Evolutionary conservation across 1,140 invertebrate genomes (phyloP), one percentile per base, ranked within the genome.

Genomic region (Melipona quadrifasciata): DNA sequence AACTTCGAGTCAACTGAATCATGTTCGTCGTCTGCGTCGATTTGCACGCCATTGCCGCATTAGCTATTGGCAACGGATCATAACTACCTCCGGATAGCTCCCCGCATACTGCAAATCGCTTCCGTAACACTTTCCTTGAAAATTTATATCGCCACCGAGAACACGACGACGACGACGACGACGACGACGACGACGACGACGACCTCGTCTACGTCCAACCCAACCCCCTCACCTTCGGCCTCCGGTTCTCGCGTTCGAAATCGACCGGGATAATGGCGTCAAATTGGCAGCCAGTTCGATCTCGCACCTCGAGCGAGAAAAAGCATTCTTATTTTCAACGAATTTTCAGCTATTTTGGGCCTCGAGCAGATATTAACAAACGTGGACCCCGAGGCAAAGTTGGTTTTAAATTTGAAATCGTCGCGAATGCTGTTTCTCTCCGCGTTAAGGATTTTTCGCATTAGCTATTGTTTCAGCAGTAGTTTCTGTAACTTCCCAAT

Each of bases 51-150:
- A 93, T 91, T 87, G 90, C 87, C 89, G 89, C 92, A 93, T 93
- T 93, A 93, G 91, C 91, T 91, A 93, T 93, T 93, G 92, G 93
- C 93, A 93, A 91, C 89, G 90, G 90, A 93, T 93, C 90, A 92
- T 93, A 93, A 93, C 91, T 92, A 91, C 92, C 92, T 85, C 86
- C 88, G 90, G 92, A 86, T 87, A 89, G 90, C 88, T 80, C 86
- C 90, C 87, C 86, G 91, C 89, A 82, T 84, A 89, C 90, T 91
- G 90, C 86, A 92, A 93, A 93, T 93, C 91, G 92, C 91, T 93
- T 91, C 91, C 91, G 91, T 92, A 87, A 92, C 89, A 91, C 91
- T 92, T 92, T 92, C 84, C 86, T 86, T 65, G 84, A 91, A 55
- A 90, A 93, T 93, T 92, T 92, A 92, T 91, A 90, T 90, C 64